Evolutionary conservation across 2,888 invertebrate genomes (phyloP), one percentile per base, ranked within the genome.

Genomic region (Cantharis nigra): DNA sequence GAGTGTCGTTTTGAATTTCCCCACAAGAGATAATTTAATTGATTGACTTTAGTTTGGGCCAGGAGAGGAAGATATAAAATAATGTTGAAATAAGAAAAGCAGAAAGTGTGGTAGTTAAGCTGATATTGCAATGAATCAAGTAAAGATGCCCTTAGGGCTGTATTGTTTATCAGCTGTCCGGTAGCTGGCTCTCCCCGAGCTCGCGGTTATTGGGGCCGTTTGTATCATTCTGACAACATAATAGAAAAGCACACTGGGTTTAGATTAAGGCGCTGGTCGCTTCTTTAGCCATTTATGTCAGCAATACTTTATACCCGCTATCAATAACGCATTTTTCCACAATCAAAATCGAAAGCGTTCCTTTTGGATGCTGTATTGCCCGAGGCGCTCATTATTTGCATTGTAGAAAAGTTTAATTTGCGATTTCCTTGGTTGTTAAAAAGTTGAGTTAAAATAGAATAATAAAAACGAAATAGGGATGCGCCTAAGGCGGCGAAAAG

Each of bases 181-280:
- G 86, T 87, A 87, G 86, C 86, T 73, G 85, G 82, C 85, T 85
- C 84, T 84, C 85, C 85, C 85, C 84, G 84, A 84, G 84, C 84
- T 87, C 84, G 86, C 85, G 86, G 86, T 87, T 87, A 87, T 87
- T 87, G 87, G 84, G 84, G 87, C 87, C 85, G 86, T 88, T 88
- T 88, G 87, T 88, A 88, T 88, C 87, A 87, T 87, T 88, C 85
- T 88, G 88, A 88, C 88, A 88, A 87, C 87, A 87, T 88, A 88
- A 88, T 88, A 87, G 87, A 87, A 88, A 88, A 87, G 85, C 85
- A 83, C 86, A 86, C 86, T 84, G 86, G 82, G 85, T 83, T 83
- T 82, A 86, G 86, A 87, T 86, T 86, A 86, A 86, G 84, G 84
- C 84, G 82, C 81, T 80, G 85, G 82, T 84, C 85, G 85, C 84